These are phyloP conservation scores for Stratiomys singularior DNA, from an alignment of 2,888 invertebrate species.

Conservation along the genomic window DNA sequence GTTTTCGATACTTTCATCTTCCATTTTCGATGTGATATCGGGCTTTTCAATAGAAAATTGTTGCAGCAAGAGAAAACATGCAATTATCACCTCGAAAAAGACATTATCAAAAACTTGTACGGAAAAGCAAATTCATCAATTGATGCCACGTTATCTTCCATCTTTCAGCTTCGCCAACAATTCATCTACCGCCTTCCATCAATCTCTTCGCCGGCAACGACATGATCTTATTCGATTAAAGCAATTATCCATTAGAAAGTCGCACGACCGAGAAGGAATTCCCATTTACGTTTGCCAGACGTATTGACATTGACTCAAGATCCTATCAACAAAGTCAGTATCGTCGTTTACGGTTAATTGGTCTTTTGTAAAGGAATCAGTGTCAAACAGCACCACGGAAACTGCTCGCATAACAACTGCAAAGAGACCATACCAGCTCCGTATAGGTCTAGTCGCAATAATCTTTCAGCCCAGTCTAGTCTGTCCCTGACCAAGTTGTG, in stretches of 20 bases:
- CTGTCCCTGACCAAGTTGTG: conserved; percentile 8
- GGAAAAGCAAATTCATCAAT: too few species aligned
- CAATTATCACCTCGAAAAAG: too few species aligned
- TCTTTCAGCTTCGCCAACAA: too few species aligned
- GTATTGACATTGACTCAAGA: not conserved
- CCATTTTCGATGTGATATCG: not conserved
- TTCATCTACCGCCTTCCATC: too few species aligned
- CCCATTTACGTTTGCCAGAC: not conserved
- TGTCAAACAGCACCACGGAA: not conserved
- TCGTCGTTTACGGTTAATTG: conserved; percentile 11
- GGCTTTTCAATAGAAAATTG: not conserved
- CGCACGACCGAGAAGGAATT: not conserved
- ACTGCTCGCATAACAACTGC: not conserved
- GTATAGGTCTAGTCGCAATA: not conserved
- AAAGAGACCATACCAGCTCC: not conserved
- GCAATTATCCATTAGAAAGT: conserved; percentile 19
- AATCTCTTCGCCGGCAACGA: too few species aligned
- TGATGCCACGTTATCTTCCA: too few species aligned
- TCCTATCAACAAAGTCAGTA: not conserved
- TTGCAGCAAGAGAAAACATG: too few species aligned
- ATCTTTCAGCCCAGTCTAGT: not conserved
- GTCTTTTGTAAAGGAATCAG: conserved; percentile 1
- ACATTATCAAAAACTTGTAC: too few species aligned
- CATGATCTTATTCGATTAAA: not conserved
- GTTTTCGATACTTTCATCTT: not conserved